A percentile compares a stretch with the other conserved stretches of the same genome.
phyloP scores from a whole-genome alignment of 2,113 vertebrate species.

The Boulengerochromis microlepis region DNA sequence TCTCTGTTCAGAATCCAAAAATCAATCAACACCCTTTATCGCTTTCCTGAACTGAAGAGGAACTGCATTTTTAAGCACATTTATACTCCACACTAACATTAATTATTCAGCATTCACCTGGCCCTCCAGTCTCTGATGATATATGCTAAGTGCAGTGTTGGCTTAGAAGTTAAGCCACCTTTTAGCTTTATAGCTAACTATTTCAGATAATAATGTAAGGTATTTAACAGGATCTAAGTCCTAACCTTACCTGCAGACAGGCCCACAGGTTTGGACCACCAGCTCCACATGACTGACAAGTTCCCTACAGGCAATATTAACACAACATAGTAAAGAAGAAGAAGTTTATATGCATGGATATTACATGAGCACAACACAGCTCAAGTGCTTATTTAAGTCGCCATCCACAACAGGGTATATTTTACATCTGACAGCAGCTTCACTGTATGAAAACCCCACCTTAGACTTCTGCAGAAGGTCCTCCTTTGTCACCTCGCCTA shows the following conservation, averaged over 20 bases:
- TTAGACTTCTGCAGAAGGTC: slow-evolving; percentile 92
- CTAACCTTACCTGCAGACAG: slow-evolving; percentile 87
- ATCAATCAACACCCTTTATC: neutral
- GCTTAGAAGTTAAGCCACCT: neutral
- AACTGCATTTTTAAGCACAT: neutral
- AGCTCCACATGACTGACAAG: slow-evolving; percentile 92
- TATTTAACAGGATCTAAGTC: neutral
- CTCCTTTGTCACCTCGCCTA: slow-evolving; percentile 95
- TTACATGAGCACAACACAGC: neutral
- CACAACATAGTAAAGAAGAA: neutral
- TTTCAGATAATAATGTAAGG: neutral
- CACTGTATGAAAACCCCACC: slow-evolving; percentile 62
- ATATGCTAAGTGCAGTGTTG: neutral
- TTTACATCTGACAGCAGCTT: neutral
- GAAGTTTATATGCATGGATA: neutral
- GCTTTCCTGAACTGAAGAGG: neutral
- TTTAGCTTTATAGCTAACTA: neutral
- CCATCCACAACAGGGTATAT: neutral
- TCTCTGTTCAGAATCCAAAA: neutral
- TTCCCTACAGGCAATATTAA: slow-evolving; percentile 74
- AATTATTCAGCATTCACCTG: neutral
- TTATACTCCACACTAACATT: neutral
- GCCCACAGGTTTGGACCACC: slow-evolving; percentile 96
- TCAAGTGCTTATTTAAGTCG: neutral
- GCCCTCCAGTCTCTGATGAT: neutral